A percentile compares a stretch with the other conserved stretches of the same genome.
These are phyloP conservation scores for Drosophila yooni DNA, from an alignment of 2,888 invertebrate species.

Conservation along the genomic window DNA sequence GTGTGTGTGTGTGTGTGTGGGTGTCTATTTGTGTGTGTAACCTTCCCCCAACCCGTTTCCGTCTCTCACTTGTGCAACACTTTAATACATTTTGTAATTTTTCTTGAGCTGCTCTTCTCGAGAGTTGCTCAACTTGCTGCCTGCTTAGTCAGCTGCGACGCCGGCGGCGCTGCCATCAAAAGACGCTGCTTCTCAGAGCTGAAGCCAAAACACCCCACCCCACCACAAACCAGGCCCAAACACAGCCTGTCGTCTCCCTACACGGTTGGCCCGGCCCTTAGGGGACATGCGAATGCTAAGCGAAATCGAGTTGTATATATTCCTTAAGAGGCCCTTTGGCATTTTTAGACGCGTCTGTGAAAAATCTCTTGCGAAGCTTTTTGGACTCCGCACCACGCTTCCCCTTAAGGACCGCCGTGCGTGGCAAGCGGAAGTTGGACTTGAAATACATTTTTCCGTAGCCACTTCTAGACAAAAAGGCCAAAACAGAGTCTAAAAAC, in stretches of 20 bases:
- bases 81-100: constrained; percentile 75
- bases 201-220: constrained; percentile 8
- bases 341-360: constrained; percentile 27
- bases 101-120: constrained; percentile 43
- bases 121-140: constrained; percentile 32
- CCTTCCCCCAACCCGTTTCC: neutral
- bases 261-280: constrained; percentile 2
- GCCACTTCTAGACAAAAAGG: constrained; percentile 34
- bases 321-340: constrained; percentile 50
- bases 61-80: constrained; percentile 43
- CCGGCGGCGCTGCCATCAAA: constrained; percentile 52
- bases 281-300: constrained; percentile 1
- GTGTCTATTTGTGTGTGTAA: neutral
- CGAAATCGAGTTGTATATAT: constrained; percentile 39
- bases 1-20: constrained; percentile 1
- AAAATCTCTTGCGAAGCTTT: constrained; percentile 54
- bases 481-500: constrained; percentile 12
- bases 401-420: neutral
- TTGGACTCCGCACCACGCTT: neutral
- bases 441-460: constrained; percentile 50
- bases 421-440: constrained; percentile 59
- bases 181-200: constrained; percentile 34
- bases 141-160: constrained; percentile 34
- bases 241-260: no score
- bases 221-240: neutral